Evolutionary conservation across 2,113 vertebrate genomes (phyloP).

Genomic region (Microcebus jonahi): DNA sequence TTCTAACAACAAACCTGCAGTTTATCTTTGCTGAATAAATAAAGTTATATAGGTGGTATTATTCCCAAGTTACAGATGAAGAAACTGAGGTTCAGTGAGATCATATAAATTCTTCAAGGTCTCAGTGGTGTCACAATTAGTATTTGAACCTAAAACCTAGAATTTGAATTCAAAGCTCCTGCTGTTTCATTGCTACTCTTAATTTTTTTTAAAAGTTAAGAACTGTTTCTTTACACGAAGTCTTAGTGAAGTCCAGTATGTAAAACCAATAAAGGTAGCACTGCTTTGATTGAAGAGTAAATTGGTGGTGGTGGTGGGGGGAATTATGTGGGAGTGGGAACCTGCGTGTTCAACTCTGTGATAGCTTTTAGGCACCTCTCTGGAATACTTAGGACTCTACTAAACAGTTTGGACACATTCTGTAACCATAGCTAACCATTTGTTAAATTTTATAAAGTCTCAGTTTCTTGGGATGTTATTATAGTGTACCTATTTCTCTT

Average conservation of each 20-base stretch:
- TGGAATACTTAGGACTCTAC: background rate
- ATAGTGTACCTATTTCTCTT: background rate
- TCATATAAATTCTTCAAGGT: conserved; percentile 16
- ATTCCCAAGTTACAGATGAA: conserved; percentile 24
- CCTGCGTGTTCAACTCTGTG: background rate
- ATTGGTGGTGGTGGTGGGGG: background rate
- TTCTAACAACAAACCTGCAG: background rate
- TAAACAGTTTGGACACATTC: background rate
- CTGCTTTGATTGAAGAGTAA: conserved; percentile 26
- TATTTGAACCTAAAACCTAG: conserved; percentile 48
- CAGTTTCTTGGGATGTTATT: background rate
- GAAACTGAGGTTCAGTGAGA: conserved; percentile 26
- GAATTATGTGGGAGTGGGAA: background rate
- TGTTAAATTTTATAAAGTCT: conserved; percentile 50
- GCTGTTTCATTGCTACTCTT: conserved; percentile 19
- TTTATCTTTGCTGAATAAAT: conserved; percentile 10
- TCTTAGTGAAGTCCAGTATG: background rate
- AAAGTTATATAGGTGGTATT: conserved; percentile 24
- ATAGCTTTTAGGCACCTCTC: background rate
- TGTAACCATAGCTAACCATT: background rate
- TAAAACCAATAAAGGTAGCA: conserved; percentile 14
- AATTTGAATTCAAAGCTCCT: conserved; percentile 43
- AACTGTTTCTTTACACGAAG: conserved; percentile 27
- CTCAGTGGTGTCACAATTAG: background rate
- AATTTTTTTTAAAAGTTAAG: background rate